Conservation (phyloP, 64 coral and sea anemone genomes). For the Anthopleura sola region DNA sequence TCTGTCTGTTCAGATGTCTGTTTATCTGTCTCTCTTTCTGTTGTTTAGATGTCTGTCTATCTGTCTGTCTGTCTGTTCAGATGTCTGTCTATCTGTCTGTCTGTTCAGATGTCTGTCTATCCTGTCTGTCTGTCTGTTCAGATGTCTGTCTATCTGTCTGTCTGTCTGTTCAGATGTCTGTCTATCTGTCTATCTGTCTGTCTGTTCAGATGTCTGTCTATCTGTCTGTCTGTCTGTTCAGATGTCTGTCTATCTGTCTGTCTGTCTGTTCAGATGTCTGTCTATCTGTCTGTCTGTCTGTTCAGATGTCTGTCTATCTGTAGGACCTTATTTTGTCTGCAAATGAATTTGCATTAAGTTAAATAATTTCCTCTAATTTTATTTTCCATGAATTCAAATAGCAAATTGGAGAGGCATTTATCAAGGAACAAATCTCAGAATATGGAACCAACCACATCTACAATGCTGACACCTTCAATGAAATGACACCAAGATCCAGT, state of each 20-base stretch:
- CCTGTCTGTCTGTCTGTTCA: background rate
- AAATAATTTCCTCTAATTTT: background rate
- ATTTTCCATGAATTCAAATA: conserved; percentile 23
- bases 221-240: background rate
- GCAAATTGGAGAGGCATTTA: conserved; percentile 80
- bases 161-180: background rate
- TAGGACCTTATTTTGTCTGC: too few species aligned
- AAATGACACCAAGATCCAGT: conserved; percentile 85
- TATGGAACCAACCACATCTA: conserved; percentile 94
- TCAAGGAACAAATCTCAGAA: conserved; percentile 54
- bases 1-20: background rate
- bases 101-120: too few species aligned
- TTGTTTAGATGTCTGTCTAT: background rate
- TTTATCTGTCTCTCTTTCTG: background rate
- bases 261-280: background rate
- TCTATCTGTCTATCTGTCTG: background rate
- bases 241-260: background rate
- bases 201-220: background rate
- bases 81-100: background rate
- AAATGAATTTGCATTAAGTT: too few species aligned
- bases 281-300: background rate
- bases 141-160: background rate
- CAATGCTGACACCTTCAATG: conserved; percentile 95
- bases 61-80: background rate
- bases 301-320: too few species aligned